These are phyloP conservation scores for Sebastes diaconus DNA, from an alignment of 2,797 vertebrate species.

Conservation along the genomic window DNA sequence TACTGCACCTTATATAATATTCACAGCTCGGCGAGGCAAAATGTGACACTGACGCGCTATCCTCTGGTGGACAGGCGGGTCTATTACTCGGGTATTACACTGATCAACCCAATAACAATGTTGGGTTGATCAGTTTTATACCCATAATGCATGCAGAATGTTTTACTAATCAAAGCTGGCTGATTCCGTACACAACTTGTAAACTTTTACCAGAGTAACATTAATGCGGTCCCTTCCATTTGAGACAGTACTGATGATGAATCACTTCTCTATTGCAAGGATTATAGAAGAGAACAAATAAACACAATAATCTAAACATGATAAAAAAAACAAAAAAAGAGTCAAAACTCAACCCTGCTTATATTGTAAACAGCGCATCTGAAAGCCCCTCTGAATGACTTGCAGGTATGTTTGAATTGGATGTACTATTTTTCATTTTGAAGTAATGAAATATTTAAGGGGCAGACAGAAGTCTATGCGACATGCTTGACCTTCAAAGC, in stretches of 20 bases:
- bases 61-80: too few species aligned
- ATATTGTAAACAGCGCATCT: conserved; percentile 52
- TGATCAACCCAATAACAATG: too few species aligned
- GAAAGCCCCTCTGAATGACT: conserved; percentile 67
- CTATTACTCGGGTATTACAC: too few species aligned
- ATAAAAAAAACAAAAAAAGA: neutral
- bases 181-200: conserved; percentile 6
- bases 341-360: neutral
- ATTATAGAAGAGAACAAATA: conserved; percentile 29
- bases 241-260: conserved; percentile 2
- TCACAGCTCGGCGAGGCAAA: too few species aligned
- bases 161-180: conserved; percentile 3
- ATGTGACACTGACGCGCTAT: too few species aligned
- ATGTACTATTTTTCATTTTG: conserved; percentile 79
- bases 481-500: conserved; percentile 79
- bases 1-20: too few species aligned
- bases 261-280: neutral
- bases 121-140: neutral
- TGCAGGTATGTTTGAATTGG: conserved; percentile 75
- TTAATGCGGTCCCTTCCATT: neutral
- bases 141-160: neutral
- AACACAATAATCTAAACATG: conserved; percentile 20
- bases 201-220: neutral
- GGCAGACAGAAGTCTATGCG: conserved; percentile 60
- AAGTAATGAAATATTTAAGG: conserved; percentile 85